Evolutionary conservation across 1,140 invertebrate species (phyloP).

Genomic region (Pentalonia nigronervosa): DNA sequence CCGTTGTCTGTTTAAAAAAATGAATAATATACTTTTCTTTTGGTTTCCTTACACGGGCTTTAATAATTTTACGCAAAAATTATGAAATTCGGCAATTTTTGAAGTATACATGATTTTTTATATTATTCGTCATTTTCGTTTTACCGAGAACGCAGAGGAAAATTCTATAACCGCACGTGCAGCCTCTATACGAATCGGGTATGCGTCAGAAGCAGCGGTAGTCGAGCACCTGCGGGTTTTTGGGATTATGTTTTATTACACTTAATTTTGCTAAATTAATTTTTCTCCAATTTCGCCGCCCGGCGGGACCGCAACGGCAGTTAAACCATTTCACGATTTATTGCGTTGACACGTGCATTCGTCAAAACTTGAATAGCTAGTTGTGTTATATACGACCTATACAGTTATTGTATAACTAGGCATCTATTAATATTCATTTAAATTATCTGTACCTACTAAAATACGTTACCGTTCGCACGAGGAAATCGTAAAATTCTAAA

Average conservation of each 20-base stretch:
- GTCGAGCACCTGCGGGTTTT: neutral
- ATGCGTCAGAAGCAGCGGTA: neutral
- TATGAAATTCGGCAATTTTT: neutral
- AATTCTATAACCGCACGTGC: neutral
- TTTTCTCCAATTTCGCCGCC: neutral
- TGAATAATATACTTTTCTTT: neutral
- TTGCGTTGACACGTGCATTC: neutral
- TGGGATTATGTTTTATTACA: neutral
- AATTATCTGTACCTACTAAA: neutral
- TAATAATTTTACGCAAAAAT: neutral
- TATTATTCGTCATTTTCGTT: neutral
- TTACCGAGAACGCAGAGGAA: neutral
- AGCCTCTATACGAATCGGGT: neutral
- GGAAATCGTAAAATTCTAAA: neutral
- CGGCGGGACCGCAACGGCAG: neutral
- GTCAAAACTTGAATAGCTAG: neutral
- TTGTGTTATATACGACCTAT: neutral
- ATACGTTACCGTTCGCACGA: neutral
- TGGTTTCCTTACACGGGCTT: neutral
- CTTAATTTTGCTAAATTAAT: slow-evolving; percentile 18
- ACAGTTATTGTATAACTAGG: neutral
- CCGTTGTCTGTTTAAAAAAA: neutral
- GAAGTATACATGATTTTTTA: neutral
- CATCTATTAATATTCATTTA: neutral
- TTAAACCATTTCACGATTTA: neutral